A percentile compares a stretch with the other conserved stretches of the same genome.
phyloP scores from a whole-genome alignment of 2,113 vertebrate species.

The Psettodes erumei region DNA sequence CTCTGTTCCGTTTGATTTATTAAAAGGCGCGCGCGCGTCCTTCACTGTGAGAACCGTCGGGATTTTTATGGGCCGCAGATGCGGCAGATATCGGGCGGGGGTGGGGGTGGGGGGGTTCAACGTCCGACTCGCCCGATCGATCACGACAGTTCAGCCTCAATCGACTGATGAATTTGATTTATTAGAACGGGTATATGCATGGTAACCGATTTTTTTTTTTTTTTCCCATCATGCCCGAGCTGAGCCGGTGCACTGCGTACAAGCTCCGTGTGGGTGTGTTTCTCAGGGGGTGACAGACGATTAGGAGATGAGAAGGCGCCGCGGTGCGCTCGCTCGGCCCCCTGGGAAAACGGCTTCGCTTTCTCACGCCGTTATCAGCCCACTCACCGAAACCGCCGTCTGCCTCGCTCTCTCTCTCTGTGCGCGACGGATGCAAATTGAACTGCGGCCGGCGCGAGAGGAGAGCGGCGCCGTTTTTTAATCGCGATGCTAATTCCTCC shows the following conservation, averaged over 20 bases:
- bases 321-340: slow-evolving; percentile 31
- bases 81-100: not conserved
- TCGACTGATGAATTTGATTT: not conserved
- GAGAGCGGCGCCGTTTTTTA: not conserved
- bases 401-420: not conserved
- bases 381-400: slow-evolving; percentile 33
- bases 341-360: slow-evolving; percentile 37
- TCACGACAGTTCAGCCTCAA: not conserved
- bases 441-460: not conserved
- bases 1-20: slow-evolving; percentile 45
- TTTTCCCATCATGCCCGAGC: not conserved
- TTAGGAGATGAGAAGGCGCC: slow-evolving; percentile 50
- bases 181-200: not conserved
- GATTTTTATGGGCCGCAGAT: slow-evolving; percentile 28
- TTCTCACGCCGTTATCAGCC: slow-evolving; percentile 39
- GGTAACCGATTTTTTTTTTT: slow-evolving; percentile 4
- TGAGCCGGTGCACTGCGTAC: not conserved
- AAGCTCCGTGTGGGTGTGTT: slow-evolving; percentile 3
- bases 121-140: no score
- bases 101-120: no score
- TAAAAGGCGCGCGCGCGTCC: slow-evolving; percentile 40
- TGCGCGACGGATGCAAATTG: not conserved
- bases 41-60: slow-evolving; percentile 27
- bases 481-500: not conserved
- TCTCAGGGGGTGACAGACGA: slow-evolving; percentile 49